These are phyloP conservation scores for Variabilichromis moorii DNA, from an alignment of 2,113 vertebrate genomes.

Conservation along the genomic window DNA sequence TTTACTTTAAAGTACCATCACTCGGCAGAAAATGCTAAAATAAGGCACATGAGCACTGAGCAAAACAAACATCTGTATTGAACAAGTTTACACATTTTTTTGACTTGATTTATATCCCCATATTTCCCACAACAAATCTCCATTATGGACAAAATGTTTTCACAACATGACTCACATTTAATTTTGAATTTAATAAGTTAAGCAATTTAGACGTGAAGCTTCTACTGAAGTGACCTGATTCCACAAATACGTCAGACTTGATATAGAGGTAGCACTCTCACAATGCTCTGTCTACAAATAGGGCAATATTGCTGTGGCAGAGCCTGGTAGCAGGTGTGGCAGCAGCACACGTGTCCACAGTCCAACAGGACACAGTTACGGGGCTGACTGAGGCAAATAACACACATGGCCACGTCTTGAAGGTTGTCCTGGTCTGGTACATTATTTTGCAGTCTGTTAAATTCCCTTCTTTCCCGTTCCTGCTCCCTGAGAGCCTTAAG, in stretches of 20 bases:
- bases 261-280: conserved; percentile 79
- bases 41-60: conserved; percentile 34
- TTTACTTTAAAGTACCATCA: background rate
- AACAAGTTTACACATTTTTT: background rate
- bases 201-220: background rate
- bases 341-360: conserved; percentile 87
- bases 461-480: conserved; percentile 59
- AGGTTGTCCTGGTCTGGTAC: background rate
- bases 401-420: conserved; percentile 27
- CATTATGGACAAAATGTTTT: background rate
- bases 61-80: conserved; percentile 11
- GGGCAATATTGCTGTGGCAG: conserved; percentile 74
- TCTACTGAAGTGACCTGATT: background rate
- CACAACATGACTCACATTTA: background rate
- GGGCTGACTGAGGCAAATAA: conserved; percentile 73
- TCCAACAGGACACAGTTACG: conserved; percentile 76
- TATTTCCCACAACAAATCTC: background rate
- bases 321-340: conserved; percentile 77
- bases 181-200: background rate
- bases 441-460: background rate
- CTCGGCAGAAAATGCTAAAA: background rate
- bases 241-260: conserved; percentile 39
- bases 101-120: background rate
- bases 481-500: conserved; percentile 27
- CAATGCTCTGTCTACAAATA: conserved; percentile 77